Evolutionary conservation across 2,888 invertebrate species (phyloP).

Genomic region (Melanchra persicariae): DNA sequence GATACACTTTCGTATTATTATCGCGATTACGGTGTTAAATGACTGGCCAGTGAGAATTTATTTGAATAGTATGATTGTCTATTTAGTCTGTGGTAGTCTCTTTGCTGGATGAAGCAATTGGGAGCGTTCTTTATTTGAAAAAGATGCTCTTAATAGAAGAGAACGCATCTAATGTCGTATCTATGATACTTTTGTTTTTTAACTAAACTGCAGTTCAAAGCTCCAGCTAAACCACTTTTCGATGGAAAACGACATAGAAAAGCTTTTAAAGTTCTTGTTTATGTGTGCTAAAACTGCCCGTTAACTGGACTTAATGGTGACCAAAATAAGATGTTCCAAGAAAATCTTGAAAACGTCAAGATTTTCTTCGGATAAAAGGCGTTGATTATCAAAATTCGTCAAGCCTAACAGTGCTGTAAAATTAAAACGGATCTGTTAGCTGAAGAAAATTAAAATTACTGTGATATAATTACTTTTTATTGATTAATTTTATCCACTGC

Average conservation of each 20-base stretch:
- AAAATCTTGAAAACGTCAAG: conserved; percentile 30
- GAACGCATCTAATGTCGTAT: conserved; percentile 15
- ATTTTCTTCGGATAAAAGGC: conserved; percentile 6
- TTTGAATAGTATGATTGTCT: conserved; percentile 54
- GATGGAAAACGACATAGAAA: conserved; percentile 56
- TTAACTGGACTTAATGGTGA: conserved; percentile 46
- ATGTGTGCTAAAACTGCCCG: conserved; percentile 54
- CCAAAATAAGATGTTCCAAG: conserved; percentile 49
- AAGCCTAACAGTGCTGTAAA: conserved; percentile 3
- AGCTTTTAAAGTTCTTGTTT: conserved; percentile 67
- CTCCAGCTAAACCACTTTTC: conserved; percentile 22
- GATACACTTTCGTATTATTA: conserved; percentile 77
- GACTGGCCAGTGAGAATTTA: conserved; percentile 63
- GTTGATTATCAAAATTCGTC: conserved; percentile 22
- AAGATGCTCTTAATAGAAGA: background rate
- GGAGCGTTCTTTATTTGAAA: conserved; percentile 28
- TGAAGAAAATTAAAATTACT: conserved; percentile 12
- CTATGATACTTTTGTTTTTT: conserved; percentile 26
- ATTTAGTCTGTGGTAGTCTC: conserved; percentile 37
- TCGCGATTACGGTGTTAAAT: conserved; percentile 72
- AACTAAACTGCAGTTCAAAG: conserved; percentile 38
- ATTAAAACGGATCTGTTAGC: conserved; percentile 29
- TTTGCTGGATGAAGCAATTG: conserved; percentile 32
- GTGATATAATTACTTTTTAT: conserved; percentile 18
- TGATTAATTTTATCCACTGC: background rate